phyloP scores from a whole-genome alignment of 1,140 invertebrate genomes.

The Argopecten irradians region DNA sequence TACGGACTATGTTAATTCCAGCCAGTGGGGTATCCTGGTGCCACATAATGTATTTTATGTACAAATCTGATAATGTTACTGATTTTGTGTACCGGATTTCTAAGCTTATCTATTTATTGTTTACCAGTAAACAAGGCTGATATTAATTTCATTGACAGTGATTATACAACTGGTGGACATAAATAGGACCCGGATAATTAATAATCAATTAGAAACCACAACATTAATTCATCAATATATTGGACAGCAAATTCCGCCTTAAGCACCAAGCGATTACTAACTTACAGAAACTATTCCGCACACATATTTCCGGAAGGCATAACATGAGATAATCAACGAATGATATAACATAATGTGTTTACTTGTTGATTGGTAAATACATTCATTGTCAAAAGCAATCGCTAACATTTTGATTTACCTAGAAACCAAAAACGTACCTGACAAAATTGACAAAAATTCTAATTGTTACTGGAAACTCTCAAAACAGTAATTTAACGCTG shows the following conservation, averaged over 20 bases:
- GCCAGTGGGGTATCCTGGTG: too few species aligned
- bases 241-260: not conserved
- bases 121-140: not conserved
- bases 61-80: too few species aligned
- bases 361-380: not conserved
- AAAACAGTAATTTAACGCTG: not conserved
- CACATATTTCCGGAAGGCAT: not conserved
- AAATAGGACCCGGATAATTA: not conserved
- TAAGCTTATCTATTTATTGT: not conserved
- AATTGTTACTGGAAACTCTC: not conserved
- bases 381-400: too few species aligned
- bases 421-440: too few species aligned
- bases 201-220: not conserved
- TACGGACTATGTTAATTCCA: too few species aligned
- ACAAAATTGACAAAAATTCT: too few species aligned
- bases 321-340: not conserved
- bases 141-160: not conserved
- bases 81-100: too few species aligned
- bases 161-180: conserved; percentile 5
- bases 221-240: not conserved
- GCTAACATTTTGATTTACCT: too few species aligned
- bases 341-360: not conserved
- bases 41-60: too few species aligned
- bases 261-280: not conserved
- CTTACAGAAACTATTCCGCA: not conserved